Base-by-base conservation (phyloP, 2,888 invertebrate genomes). In the Lycophotia porphyrea region DNA sequence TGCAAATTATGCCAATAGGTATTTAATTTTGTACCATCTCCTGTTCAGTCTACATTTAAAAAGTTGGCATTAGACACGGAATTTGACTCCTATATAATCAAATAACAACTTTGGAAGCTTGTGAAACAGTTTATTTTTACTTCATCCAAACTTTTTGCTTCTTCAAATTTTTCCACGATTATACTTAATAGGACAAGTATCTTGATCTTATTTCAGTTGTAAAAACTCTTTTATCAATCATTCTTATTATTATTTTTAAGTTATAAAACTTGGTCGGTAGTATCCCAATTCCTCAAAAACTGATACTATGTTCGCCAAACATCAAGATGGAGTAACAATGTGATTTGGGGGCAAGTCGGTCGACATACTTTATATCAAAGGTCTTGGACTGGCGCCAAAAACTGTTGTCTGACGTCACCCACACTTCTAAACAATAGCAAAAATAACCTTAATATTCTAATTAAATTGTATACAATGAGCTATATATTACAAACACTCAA, bases 391-490 rank as follows among this genome's bases (percentile, higher is more conserved):
- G 47, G 24, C 34, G 71, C 87, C 83, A 83, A 88, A 84, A 73
- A 61, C 74, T 73, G 42, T 75, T 49, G n/a, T 74, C 58, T 83
- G 87, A 87, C 81, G 76, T 89, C 89, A 87, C 70, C n/a, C 21
- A 13, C 34, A 64, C 63, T 74, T 76, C 84, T 81, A 79, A 88
- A 89, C 87, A 89, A 89, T 87, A 83, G 81, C 69, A 77, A 68
- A 66, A 72, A 74, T 77, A 81, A 84, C 82, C 85, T 81, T 83
- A 70, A 77, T 84, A 86, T 85, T 74, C 52, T 78, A 84, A 86
- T 88, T 87, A 88, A 84, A 76, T 84, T 82, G 80, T 78, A 84
- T 70, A 90, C 89, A 90, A 90, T 87, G 86, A 84, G 82, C 83
- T 83, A 82, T 84, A 79, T 88, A 79, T 87, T 84, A 81, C 83